These are phyloP conservation scores for Enteromius radiatus DNA, from an alignment of 2,797 vertebrate species.

Conservation along the genomic window DNA sequence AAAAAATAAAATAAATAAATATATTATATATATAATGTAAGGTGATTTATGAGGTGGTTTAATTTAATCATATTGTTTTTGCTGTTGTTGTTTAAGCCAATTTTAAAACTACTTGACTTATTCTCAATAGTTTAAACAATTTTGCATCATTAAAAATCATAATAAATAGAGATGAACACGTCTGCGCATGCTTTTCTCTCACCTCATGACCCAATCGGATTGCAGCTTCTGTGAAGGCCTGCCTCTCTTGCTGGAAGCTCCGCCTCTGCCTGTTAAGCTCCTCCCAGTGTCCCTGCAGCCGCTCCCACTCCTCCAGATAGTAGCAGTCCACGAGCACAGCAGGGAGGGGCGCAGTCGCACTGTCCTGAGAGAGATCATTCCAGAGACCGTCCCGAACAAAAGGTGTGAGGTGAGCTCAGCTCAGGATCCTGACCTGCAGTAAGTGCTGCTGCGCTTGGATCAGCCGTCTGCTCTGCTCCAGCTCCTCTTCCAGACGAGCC, in stretches of 20 bases:
- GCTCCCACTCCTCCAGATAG: constrained; percentile 82
- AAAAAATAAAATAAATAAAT: no score
- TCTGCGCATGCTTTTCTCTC: not conserved
- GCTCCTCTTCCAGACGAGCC: constrained; percentile 73
- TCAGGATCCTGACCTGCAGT: constrained; percentile 73
- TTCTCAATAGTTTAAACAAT: no score
- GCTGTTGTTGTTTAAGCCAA: no score
- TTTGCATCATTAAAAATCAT: no score
- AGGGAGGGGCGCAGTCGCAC: constrained; percentile 58
- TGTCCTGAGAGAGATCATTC: constrained; percentile 66
- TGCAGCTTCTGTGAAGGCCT: constrained; percentile 81
- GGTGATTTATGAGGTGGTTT: no score
- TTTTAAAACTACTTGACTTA: no score
- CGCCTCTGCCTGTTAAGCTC: constrained; percentile 73
- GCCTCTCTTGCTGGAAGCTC: constrained; percentile 78
- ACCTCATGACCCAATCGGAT: constrained; percentile 82
- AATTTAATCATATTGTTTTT: no score
- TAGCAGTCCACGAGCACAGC: constrained; percentile 73
- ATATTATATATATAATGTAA: no score
- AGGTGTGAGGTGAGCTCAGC: accelerated
- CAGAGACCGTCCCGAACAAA: not conserved
- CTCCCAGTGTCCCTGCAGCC: constrained; percentile 69
- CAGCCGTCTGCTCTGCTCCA: constrained; percentile 75
- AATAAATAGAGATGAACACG: not conserved
- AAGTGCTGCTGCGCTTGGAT: constrained; percentile 77